Conservation (phyloP, 2,113 vertebrate genomes). For the Maccullochella peelii region DNA sequence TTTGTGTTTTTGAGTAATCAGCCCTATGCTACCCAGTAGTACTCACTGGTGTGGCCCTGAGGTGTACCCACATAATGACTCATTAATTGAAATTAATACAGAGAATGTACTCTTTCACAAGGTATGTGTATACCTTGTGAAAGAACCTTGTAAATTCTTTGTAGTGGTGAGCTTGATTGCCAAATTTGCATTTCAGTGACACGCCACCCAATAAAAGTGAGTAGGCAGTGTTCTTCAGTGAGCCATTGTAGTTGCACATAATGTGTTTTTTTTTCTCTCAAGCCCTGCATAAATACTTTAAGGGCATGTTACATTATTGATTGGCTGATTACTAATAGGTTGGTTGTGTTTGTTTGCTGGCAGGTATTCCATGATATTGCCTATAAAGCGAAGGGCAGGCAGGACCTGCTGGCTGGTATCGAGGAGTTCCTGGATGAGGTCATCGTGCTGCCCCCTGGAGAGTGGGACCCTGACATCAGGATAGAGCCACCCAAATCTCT, state of each 20-base stretch:
- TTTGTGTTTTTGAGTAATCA: conserved; percentile 32
- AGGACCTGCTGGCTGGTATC: conserved; percentile 95
- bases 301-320: neutral
- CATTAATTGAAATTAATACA: too few relatives aligned
- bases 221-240: neutral
- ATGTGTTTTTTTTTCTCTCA: neutral
- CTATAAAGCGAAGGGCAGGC: conserved; percentile 95
- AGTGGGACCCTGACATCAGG: conserved; percentile 97
- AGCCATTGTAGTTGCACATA: neutral
- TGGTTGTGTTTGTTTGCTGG: conserved; percentile 10
- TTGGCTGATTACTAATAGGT: neutral
- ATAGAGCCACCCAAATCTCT: conserved; percentile 98
- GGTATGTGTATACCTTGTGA: conserved; percentile 1
- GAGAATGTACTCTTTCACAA: too few relatives aligned
- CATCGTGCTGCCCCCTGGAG: conserved; percentile 96
- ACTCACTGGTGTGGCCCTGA: neutral
- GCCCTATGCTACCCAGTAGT: neutral
- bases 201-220: neutral
- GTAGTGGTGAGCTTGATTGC: neutral
- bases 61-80: neutral
- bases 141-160: neutral
- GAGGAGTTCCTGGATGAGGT: conserved; percentile 99
- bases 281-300: neutral
- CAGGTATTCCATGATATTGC: conserved; percentile 99
- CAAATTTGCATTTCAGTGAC: neutral